phyloP scores from a whole-genome alignment of 2,888 invertebrate genomes.

The Andrena marginata region DNA sequence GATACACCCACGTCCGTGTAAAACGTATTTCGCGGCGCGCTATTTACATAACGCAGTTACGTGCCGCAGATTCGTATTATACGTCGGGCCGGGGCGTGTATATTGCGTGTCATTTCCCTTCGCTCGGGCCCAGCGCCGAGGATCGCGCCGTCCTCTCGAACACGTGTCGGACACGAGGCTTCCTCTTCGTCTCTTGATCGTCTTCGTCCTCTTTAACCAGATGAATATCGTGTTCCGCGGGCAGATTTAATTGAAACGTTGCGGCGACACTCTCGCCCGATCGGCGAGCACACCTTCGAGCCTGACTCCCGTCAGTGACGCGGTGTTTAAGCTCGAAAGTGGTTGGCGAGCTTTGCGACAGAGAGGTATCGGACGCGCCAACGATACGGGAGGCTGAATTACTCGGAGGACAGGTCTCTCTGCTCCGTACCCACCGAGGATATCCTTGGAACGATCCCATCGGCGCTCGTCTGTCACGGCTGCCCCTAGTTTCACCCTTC shows the following conservation, averaged over 20 bases:
- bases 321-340: too few relatives aligned
- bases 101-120: slow-evolving; percentile 66
- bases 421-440: background rate
- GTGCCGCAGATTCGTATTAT: slow-evolving; percentile 64
- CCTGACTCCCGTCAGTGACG: background rate
- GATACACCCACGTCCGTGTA: slow-evolving; percentile 76
- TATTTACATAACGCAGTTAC: slow-evolving; percentile 77
- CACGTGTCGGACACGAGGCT: slow-evolving; percentile 58
- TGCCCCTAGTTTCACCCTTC: slow-evolving; percentile 6
- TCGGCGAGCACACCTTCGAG: background rate
- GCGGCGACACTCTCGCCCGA: slow-evolving; percentile 16
- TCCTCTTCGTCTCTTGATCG: slow-evolving; percentile 37
- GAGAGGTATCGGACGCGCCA: too few relatives aligned
- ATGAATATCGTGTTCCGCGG: slow-evolving; percentile 53
- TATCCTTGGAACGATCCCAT: background rate
- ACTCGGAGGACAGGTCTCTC: background rate
- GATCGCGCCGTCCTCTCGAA: slow-evolving; percentile 36
- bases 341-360: too few relatives aligned
- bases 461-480: background rate
- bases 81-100: slow-evolving; percentile 40
- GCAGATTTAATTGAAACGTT: slow-evolving; percentile 61
- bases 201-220: slow-evolving; percentile 27
- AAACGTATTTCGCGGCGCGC: slow-evolving; percentile 68
- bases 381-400: too few relatives aligned
- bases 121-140: background rate